phyloP scores from a whole-genome alignment of 2,888 invertebrate genomes.

The Agapostemon virescens region DNA sequence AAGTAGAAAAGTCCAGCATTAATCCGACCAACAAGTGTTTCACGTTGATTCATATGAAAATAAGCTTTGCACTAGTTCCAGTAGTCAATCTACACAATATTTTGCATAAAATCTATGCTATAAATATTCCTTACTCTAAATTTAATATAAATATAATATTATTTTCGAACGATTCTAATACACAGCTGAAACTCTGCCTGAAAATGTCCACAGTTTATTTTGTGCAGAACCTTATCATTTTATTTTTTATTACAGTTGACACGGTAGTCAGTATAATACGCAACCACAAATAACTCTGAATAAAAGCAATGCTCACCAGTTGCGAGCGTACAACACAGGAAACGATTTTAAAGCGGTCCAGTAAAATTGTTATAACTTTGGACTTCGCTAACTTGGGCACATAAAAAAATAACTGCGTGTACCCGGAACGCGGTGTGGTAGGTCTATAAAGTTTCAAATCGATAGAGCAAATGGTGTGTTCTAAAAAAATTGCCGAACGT shows the following conservation, averaged over 20 bases:
- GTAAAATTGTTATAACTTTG: not conserved
- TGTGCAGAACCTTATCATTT: too few relatives aligned
- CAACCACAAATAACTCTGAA: not conserved
- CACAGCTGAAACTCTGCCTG: not conserved
- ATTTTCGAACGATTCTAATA: not conserved
- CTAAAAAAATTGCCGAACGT: not conserved
- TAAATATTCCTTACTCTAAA: not conserved
- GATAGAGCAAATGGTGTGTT: not conserved
- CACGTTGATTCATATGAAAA: not conserved
- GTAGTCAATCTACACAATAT: not conserved
- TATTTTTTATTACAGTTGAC: not conserved
- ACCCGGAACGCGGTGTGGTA: too few relatives aligned
- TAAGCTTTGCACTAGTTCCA: not conserved
- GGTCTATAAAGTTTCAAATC: not conserved
- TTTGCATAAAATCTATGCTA: not conserved
- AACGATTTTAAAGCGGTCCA: too few relatives aligned
- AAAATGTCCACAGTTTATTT: not conserved
- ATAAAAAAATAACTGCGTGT: not conserved
- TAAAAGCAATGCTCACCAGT: too few relatives aligned
- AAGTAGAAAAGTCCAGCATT: not conserved
- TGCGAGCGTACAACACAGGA: too few relatives aligned
- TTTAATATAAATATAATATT: not conserved
- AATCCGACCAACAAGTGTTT: not conserved
- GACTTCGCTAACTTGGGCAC: not conserved
- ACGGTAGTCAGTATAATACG: too few relatives aligned